Evolutionary conservation across 2,888 invertebrate species (phyloP).

Genomic region (Drosophila eohydei): DNA sequence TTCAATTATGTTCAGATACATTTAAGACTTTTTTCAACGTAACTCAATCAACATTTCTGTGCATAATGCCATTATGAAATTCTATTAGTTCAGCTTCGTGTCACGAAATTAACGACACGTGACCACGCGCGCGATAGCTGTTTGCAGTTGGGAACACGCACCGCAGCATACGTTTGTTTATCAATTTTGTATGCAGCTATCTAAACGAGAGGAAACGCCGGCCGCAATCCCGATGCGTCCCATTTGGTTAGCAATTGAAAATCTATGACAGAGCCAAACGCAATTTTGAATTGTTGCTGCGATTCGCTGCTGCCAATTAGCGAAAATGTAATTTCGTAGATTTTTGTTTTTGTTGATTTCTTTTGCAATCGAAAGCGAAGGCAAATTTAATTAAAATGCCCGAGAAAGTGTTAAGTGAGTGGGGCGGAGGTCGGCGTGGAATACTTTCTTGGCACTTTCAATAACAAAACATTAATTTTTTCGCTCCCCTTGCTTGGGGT

Average conservation of each 20-base stretch:
- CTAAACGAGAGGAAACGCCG: constrained; percentile 44
- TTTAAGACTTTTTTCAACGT: no score
- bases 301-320: constrained; percentile 46
- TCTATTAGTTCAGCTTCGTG: not conserved
- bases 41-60: no score
- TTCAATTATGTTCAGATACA: no score
- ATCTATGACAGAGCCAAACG: constrained; percentile 28
- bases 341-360: constrained; percentile 2
- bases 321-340: constrained; percentile 53
- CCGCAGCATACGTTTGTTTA: constrained; percentile 61
- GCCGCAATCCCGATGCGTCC: constrained; percentile 21
- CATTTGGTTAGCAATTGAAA: constrained; percentile 47
- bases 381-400: constrained; percentile 55
- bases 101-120: constrained; percentile 4
- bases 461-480: constrained; percentile 49
- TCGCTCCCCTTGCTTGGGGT: not conserved
- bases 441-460: constrained; percentile 59
- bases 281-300: constrained; percentile 26
- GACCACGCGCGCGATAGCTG: not conserved
- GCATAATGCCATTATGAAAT: not conserved
- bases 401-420: constrained; percentile 41
- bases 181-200: constrained; percentile 56
- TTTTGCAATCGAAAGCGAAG: constrained; percentile 3
- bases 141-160: constrained; percentile 5
- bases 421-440: not conserved